phyloP scores from a whole-genome alignment of 2,113 vertebrate genomes.

The Dasyprocta punctata region DNA sequence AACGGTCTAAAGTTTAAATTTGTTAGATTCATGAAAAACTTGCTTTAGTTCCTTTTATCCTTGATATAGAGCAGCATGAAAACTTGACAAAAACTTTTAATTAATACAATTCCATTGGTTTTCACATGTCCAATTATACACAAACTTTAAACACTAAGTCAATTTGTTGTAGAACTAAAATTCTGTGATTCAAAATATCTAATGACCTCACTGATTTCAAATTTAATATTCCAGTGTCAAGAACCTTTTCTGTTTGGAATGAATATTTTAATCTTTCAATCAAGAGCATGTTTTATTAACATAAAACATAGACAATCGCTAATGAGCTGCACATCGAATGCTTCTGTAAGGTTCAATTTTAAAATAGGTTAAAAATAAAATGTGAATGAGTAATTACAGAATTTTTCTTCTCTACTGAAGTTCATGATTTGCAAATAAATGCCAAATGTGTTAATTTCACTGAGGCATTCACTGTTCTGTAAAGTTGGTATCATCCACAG shows the following conservation, averaged over 20 bases:
- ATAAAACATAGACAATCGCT: not conserved
- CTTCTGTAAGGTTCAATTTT: not conserved
- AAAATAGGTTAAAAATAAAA: not conserved
- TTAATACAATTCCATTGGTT: not conserved
- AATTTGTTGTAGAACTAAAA: not conserved
- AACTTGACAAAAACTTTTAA: not conserved
- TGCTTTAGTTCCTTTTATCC: not conserved
- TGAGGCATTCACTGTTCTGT: not conserved
- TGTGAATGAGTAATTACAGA: not conserved
- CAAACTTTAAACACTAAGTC: not conserved
- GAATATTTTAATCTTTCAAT: not conserved
- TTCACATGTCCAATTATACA: not conserved
- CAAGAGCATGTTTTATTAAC: not conserved
- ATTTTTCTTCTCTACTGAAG: not conserved
- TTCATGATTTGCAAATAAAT: conserved; percentile 16
- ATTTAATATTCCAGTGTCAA: not conserved
- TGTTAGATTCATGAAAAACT: not conserved
- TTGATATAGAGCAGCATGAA: not conserved
- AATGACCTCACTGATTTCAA: not conserved
- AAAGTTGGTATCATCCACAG: not conserved
- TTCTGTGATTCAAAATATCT: not conserved
- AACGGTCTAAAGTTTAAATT: not conserved
- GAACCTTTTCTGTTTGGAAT: not conserved
- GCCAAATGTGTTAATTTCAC: not conserved
- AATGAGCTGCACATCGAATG: not conserved